Conservation (phyloP, 2,888 invertebrate genomes). For the Cataglyphis rosenhaueri region DNA sequence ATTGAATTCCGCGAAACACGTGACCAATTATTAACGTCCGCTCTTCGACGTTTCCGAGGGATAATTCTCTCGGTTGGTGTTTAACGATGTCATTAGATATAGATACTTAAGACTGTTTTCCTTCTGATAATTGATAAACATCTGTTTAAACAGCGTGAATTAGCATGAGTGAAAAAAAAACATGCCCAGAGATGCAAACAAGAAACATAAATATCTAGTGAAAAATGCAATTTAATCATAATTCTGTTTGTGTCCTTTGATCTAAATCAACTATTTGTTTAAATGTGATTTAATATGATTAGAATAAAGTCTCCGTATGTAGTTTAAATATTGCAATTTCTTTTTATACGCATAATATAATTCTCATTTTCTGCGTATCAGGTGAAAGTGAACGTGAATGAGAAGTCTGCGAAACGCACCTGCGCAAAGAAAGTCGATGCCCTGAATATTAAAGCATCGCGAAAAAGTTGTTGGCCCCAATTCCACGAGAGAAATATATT, state of each 20-base stretch:
- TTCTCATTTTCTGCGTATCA: neutral
- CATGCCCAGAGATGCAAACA: neutral
- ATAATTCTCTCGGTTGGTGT: neutral
- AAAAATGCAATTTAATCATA: neutral
- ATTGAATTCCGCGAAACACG: slow-evolving; percentile 77
- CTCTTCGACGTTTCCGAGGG: slow-evolving; percentile 18
- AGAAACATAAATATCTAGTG: neutral
- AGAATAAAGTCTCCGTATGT: neutral
- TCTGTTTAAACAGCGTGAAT: slow-evolving; percentile 24
- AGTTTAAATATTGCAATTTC: neutral
- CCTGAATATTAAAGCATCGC: neutral
- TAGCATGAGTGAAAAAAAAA: neutral
- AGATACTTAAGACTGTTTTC: neutral
- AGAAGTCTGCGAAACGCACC: neutral
- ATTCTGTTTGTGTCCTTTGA: neutral
- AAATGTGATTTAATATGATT: neutral
- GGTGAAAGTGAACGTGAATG: neutral
- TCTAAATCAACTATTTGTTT: neutral
- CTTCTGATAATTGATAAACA: neutral
- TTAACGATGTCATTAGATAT: neutral
- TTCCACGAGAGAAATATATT: neutral
- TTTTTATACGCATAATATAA: neutral
- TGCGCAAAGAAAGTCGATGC: neutral
- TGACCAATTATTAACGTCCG: slow-evolving; percentile 83
- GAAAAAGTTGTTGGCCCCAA: neutral